A percentile compares a stretch with the other conserved stretches of the same genome.
Conservation (phyloP, 2,888 invertebrate genomes). For the Leuctra nigra region DNA sequence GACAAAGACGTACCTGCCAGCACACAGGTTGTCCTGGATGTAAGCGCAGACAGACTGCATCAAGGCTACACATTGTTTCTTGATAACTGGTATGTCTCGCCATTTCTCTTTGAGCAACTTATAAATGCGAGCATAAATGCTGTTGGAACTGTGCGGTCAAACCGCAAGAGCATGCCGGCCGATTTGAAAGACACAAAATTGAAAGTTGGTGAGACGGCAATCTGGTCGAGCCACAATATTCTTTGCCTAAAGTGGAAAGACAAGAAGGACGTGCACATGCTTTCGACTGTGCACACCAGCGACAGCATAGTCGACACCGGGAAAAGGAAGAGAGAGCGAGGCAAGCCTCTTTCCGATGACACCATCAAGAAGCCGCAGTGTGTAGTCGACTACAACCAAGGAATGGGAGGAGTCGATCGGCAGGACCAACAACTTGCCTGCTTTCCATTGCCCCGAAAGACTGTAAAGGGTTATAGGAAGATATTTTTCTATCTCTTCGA, state of each 20-base stretch:
- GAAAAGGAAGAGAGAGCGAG: neutral
- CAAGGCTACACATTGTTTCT: conserved; percentile 4
- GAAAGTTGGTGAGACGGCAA: neutral
- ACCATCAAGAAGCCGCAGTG: neutral
- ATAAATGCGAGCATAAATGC: neutral
- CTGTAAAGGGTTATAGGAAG: conserved; percentile 6
- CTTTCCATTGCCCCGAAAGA: neutral
- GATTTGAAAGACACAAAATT: conserved; percentile 2
- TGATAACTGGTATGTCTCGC: conserved; percentile 20
- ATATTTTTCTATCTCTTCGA: conserved; percentile 6
- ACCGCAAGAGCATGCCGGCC: neutral
- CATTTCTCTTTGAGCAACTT: neutral
- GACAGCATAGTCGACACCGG: neutral
- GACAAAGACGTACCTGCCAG: conserved; percentile 5
- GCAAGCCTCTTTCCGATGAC: neutral
- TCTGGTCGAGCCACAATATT: conserved; percentile 3
- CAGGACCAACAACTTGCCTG: neutral
- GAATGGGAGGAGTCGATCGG: conserved; percentile 1
- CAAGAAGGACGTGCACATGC: conserved; percentile 19
- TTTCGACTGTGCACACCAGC: neutral
- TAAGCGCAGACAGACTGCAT: neutral
- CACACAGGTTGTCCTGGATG: conserved; percentile 6
- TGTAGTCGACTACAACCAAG: neutral
- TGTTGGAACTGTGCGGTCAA: neutral
- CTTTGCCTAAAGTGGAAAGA: conserved; percentile 18